Conservation (phyloP, 2,797 vertebrate species). For the Perodicticus potto region DNA sequence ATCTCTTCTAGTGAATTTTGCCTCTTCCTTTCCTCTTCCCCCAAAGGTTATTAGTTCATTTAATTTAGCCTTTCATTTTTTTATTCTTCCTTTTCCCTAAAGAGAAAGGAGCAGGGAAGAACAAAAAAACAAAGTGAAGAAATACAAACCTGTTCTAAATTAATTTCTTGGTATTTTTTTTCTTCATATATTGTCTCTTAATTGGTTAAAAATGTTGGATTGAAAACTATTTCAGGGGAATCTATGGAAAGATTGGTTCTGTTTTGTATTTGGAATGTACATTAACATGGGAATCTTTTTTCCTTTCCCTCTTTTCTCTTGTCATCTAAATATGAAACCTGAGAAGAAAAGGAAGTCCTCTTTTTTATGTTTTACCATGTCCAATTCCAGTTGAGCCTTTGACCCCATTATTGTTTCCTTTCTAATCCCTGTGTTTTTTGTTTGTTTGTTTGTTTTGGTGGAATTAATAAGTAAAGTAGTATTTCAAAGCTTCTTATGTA, state of each 20-base stretch:
- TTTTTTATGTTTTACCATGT: neutral
- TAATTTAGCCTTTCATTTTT: slow-evolving; percentile 29
- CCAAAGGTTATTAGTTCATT: neutral
- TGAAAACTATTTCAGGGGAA: slow-evolving; percentile 8
- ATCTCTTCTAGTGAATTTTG: neutral
- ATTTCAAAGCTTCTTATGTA: neutral
- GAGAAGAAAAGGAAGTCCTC: slow-evolving; percentile 21
- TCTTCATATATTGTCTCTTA: neutral
- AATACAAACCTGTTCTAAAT: neutral
- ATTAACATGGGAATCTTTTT: neutral
- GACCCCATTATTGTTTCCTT: neutral
- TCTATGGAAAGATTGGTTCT: slow-evolving; percentile 29
- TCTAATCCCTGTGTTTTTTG: neutral
- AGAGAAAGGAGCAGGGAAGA: neutral
- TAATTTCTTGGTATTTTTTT: slow-evolving; percentile 15
- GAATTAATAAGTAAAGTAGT: slow-evolving; percentile 35
- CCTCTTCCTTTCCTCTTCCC: neutral
- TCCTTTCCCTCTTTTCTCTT: slow-evolving; percentile 4
- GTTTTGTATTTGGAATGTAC: slow-evolving; percentile 39
- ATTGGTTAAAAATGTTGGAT: slow-evolving; percentile 1
- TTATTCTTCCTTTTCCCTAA: neutral
- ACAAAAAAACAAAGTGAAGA: neutral
- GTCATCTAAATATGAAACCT: slow-evolving; percentile 19
- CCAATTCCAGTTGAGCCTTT: slow-evolving; percentile 50
- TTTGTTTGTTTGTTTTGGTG: slow-evolving; percentile 31